These are phyloP conservation scores for Coracopsis vasa DNA, from an alignment of 2,113 vertebrate genomes.

Conservation along the genomic window DNA sequence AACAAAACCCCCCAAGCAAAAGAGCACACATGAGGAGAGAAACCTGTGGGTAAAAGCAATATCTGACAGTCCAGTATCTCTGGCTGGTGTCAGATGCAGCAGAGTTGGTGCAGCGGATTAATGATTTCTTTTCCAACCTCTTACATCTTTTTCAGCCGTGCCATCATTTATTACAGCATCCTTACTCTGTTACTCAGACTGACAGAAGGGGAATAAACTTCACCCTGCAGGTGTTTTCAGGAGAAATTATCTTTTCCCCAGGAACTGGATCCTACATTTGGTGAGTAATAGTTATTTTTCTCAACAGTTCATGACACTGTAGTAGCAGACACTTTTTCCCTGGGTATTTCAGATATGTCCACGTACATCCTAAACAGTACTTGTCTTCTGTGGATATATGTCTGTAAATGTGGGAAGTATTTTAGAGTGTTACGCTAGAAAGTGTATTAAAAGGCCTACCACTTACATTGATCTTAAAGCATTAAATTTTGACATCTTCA, in stretches of 20 bases:
- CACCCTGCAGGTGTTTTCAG: constrained; percentile 29
- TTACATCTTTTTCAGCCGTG: constrained; percentile 28
- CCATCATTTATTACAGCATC: constrained; percentile 2
- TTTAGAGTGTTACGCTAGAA: not conserved
- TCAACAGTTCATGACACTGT: not conserved
- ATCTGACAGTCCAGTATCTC: not conserved
- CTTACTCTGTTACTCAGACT: not conserved
- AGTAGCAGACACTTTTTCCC: not conserved
- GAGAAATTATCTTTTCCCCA: not conserved
- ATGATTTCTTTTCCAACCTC: constrained; percentile 32
- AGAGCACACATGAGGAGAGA: not conserved
- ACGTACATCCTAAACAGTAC: not conserved
- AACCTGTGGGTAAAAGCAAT: not conserved
- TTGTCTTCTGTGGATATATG: not conserved
- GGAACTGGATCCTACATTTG: not conserved
- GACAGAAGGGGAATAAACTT: constrained; percentile 41
- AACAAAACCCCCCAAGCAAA: not conserved
- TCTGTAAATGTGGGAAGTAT: not conserved
- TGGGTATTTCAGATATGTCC: not conserved
- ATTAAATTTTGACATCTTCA: not conserved
- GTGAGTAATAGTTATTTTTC: not conserved
- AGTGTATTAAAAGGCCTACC: not conserved
- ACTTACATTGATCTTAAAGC: not conserved
- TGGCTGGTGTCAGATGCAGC: not conserved
- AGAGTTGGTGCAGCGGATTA: not conserved